Base-by-base conservation (phyloP, 2,797 vertebrate species). In the Enoplosus armatus region DNA sequence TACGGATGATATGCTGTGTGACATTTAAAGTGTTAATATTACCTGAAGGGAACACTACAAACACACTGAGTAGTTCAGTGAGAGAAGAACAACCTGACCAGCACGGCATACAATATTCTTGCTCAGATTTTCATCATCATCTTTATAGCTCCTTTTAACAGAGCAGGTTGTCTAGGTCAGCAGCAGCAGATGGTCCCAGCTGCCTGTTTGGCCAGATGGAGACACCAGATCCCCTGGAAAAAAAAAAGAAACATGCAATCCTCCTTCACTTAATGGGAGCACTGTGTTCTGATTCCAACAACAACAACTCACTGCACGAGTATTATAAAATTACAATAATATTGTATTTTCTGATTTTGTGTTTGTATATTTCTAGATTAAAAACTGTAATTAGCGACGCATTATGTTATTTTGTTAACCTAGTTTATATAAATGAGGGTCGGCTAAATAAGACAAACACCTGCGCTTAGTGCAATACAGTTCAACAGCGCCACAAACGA, bases 151-250 rank as follows among this genome's bases (percentile, higher is more conserved):
- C 45, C 39, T 66, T n/a, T 71, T 27, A 31, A 22, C 18, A 56
- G 76, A 64, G 59, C n/a, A 68, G 66, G 16, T 39, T 24, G 50
- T 12, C 35, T 7, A 50, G 37, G 50, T 79, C 63, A 68, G 47
- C 18, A 31, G 67, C 35, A 79, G 77, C 86, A 87, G 80, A 83
- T 81, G 86, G 72, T 63, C 48, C 39, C 37, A 73, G 74, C 67
- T 58, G 77, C 66, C 48, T 69, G 48, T 45, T 33, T 33, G 67
- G 63, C 71, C 75, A 88, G 68, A 84, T 79, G 78, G 73, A 77
- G 72, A 82, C 45, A 84, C 41, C 54, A 54, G 72, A 79, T 71
- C 54, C 7, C 8, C 45, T 51, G n/a, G 41, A 65, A 59, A 50
- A 53, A 65, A 59, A 50, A 53, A 63, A 41, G 9, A 37, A 47